phyloP scores from a whole-genome alignment of 2,797 vertebrate species.

The Coluber constrictor region DNA sequence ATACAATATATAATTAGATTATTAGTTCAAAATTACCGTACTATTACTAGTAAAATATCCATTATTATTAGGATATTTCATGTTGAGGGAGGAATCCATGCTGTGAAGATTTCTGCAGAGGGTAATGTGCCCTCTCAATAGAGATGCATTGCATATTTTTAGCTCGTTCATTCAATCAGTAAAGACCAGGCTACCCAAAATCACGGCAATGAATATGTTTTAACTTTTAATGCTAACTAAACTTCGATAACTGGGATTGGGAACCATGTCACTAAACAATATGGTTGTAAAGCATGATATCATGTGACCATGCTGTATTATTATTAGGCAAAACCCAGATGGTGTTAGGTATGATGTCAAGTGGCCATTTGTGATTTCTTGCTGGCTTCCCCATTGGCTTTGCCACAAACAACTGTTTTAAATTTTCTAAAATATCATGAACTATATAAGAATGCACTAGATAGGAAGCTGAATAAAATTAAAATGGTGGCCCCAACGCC shows the following conservation, averaged over 20 bases:
- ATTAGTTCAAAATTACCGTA: not conserved
- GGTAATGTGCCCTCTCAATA: not conserved
- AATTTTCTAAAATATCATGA: not conserved
- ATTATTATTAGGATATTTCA: not conserved
- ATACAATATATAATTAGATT: not conserved
- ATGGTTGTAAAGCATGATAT: not conserved
- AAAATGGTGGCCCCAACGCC: not conserved
- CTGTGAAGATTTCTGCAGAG: not conserved
- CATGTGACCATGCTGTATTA: not conserved
- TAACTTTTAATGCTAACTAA: not conserved
- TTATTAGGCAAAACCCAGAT: not conserved
- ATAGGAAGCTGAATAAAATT: not conserved
- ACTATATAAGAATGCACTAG: not conserved
- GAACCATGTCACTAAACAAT: not conserved
- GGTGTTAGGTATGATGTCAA: not conserved
- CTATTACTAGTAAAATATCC: not conserved
- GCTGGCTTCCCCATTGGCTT: not conserved
- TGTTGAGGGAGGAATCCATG: not conserved
- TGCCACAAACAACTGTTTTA: not conserved
- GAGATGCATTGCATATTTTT: not conserved
- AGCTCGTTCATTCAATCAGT: too few species aligned
- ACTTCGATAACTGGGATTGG: not conserved
- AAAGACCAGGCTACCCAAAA: not conserved
- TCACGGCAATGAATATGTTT: not conserved
- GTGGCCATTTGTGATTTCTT: not conserved